Base-by-base conservation (phyloP, 2,797 vertebrate species). In the Pangasius mekongensis region DNA sequence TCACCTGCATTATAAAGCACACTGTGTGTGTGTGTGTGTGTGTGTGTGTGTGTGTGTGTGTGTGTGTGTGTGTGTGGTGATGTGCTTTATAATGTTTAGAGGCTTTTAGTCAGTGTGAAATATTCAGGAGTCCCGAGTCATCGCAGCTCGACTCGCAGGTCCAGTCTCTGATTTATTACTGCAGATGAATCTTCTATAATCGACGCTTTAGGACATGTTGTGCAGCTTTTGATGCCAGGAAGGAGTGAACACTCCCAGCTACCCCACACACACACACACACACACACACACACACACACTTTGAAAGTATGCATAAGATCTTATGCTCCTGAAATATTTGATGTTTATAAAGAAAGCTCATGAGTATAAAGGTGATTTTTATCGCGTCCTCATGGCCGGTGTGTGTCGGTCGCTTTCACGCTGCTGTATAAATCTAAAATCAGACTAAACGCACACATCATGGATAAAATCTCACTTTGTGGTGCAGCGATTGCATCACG, bases 161-260 rank as follows among this genome's bases (percentile, higher is more conserved):
- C 67, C 67, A 69, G 66, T 69, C 30, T 69, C 30, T 69, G 66
- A 69, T 18, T 69, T 69, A 69, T 33, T 16, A n/a, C 64, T 69
- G 30, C 66, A 36, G 67, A 71, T 18, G 67, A 71, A 36, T 36
- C 0, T 39, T 71, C 33, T 71, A 71, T 71, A 71, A 71, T 71
- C 67, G 2, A 36, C 5, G 67, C 67, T 71, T 36, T 71, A 71
- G 67, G 67, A 71, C 67, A 71, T 71, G 67, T 39, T 18, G 30
- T 71, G 66, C 30, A 69, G 67, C 67, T 39, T 71, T 71, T 39
- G 16, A 71, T 71, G 67, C 67, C 67, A 71, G 33, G 67, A 71
- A 71, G 33, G 18, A 20, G 13, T 71, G 67, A 39, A 71, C 33
- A n/a, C 67, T 71, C 33, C 67, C 67, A 18, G 33, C 30, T 5